phyloP scores from a whole-genome alignment of 92 coral and sea anemone species.

The Muricea muricata region DNA sequence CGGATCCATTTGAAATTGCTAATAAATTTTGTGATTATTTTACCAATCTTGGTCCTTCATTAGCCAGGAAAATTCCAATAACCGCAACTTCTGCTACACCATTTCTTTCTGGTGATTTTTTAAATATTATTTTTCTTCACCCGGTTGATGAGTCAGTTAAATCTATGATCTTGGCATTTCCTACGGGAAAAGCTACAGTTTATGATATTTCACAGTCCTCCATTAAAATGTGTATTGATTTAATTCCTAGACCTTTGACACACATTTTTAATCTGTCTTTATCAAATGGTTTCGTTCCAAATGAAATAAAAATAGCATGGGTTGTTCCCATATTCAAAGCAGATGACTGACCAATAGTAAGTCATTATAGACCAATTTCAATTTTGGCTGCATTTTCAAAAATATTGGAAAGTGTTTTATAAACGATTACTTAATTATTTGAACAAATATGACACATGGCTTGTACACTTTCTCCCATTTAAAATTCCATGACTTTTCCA shows the following conservation, averaged over 20 bases:
- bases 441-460: not conserved
- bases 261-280: not conserved
- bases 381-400: not conserved
- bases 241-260: too few species aligned
- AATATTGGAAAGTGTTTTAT: constrained; percentile 14
- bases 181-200: too few species aligned
- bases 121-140: too few species aligned
- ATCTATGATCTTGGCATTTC: too few species aligned
- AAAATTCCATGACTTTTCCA: too few species aligned
- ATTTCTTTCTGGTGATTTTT: too few species aligned
- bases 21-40: not conserved
- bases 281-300: constrained; percentile 40
- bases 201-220: too few species aligned
- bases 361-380: not conserved
- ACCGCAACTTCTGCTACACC: too few species aligned
- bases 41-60: not conserved
- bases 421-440: constrained; percentile 22
- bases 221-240: too few species aligned
- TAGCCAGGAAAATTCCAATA: too few species aligned
- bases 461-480: too few species aligned
- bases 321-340: constrained; percentile 11
- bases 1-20: not conserved
- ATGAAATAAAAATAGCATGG: constrained; percentile 16
- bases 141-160: too few species aligned
- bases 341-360: not conserved